Evolutionary conservation across 1,140 invertebrate species (phyloP), one percentile per base, ranked within the genome.

Genomic region (Dreissena polymorpha): DNA sequence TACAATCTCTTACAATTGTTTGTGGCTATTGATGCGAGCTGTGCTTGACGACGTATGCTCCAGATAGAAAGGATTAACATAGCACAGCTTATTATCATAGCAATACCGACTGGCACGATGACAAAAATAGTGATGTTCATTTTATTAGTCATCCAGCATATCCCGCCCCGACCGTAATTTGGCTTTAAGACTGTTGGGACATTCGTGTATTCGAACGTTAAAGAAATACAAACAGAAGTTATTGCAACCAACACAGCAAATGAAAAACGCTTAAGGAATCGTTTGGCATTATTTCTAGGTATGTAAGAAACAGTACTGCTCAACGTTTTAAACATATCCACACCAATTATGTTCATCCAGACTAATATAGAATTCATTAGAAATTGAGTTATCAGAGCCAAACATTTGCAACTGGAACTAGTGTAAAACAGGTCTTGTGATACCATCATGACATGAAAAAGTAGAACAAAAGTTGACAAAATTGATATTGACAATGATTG

Each of bases 301-400:
- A 67, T 18, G 10, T 49, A 27, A 60, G 76, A 39, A 12, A 23
- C 21, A 39, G 63, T 39, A 3, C 23, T 14, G 0, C 23, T 5
- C n/a, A 83, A 63, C 23, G 57, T 83, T 5, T 55, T 53, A 3
- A 73, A 57, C 73, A 83, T 76, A 23, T 83, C 81, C 21, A 60
- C 50, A 51, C 81, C 72, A 18, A 83, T 83, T n/a, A 75, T 55
- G 23, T 69, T 83, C 50, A 68, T 60, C 81, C 81, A 83, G 25
- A 39, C 16, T 27, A 83, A 83, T n/a, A 50, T 70, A 25, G 21
- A 57, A 12, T 75, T n/a, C 14, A 68, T 21, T 23, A 76, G 10
- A 18, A 76, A 76, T 21, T 83, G 72, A 10, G 74, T 39, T n/a
- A 50, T 7, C 13, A 60, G n/a, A 29, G 63, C 72, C 49, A 57